Conservation (phyloP, 2,797 vertebrate genomes). For the Allobates femoralis region DNA sequence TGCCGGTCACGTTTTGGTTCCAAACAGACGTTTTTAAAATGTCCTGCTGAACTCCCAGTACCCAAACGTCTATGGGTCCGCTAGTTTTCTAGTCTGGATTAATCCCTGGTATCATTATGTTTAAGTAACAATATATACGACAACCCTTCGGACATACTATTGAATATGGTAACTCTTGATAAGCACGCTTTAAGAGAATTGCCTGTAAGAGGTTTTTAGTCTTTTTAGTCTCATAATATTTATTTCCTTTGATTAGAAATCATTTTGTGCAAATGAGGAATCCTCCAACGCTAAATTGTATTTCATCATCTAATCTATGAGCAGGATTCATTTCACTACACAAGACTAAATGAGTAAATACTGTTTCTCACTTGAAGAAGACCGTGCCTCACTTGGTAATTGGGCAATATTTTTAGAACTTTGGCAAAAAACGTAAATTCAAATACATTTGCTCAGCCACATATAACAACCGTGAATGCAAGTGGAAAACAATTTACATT, state of each 20-base stretch:
- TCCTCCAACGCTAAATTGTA: slow-evolving; percentile 44
- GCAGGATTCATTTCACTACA: slow-evolving; percentile 44
- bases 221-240: slow-evolving; percentile 34
- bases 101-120: no score
- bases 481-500: slow-evolving; percentile 57
- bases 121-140: no score
- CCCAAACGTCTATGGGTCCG: no score
- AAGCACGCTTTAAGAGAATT: slow-evolving; percentile 14
- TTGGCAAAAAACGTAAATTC: slow-evolving; percentile 55
- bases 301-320: slow-evolving; percentile 52
- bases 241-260: slow-evolving; percentile 28
- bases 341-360: slow-evolving; percentile 52
- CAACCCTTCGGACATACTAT: not conserved
- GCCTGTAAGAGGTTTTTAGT: slow-evolving; percentile 30
- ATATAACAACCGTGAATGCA: slow-evolving; percentile 48
- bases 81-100: no score
- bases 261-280: slow-evolving; percentile 48
- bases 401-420: slow-evolving; percentile 47
- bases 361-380: slow-evolving; percentile 56
- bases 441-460: slow-evolving; percentile 58
- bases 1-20: no score
- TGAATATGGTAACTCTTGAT: slow-evolving; percentile 12
- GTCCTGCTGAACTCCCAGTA: no score
- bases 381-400: slow-evolving; percentile 55
- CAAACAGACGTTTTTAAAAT: no score